Percentiles rank a stretch among this genome's conserved stretches.
Conservation (phyloP, 2,113 vertebrate genomes). For the mouse (Mus musculus) region GRCm39 chr15:21742001-21742500, state of each 20-base stretch:
- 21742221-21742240: conserved; percentile 41
- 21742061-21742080: no score
- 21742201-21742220: neutral
- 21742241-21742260: conserved; percentile 30
- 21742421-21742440: neutral
- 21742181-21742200: no score
- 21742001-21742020: no score
- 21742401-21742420: neutral
- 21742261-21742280: neutral
- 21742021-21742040: no score
- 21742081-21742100: no score
- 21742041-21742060: no score
- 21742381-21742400: neutral
- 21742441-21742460: neutral
- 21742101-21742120: no score
- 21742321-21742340: conserved; percentile 12
- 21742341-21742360: neutral
- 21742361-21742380: neutral
- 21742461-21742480: neutral
- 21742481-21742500: neutral
- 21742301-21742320: conserved; percentile 50
- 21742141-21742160: no score
- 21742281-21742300: conserved; percentile 39
- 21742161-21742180: no score
- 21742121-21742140: no score